A percentile compares a stretch with the other conserved stretches of the same genome.
phyloP scores from a whole-genome alignment of 2,888 invertebrate species.

The Apantesis nais region DNA sequence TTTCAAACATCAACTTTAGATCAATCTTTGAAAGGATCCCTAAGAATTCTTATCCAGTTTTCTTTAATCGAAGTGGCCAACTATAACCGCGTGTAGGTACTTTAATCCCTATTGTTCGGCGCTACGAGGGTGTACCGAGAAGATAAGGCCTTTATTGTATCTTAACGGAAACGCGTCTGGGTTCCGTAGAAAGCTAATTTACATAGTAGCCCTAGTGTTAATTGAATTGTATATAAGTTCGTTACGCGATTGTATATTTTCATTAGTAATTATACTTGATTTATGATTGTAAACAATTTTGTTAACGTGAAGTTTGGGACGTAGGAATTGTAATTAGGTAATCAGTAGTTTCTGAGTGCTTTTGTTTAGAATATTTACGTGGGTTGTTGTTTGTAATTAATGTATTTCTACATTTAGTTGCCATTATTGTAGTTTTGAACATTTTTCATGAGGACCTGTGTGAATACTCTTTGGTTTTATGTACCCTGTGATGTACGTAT shows the following conservation, averaged over 20 bases:
- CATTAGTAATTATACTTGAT: slow-evolving; percentile 37
- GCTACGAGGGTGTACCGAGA: slow-evolving; percentile 54
- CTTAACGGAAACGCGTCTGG: slow-evolving; percentile 53
- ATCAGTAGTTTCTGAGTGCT: background rate
- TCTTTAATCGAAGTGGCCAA: slow-evolving; percentile 21
- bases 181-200: slow-evolving; percentile 59
- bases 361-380: background rate
- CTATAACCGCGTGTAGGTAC: slow-evolving; percentile 42
- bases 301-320: background rate
- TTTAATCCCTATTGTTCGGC: slow-evolving; percentile 56
- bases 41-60: slow-evolving; percentile 29
- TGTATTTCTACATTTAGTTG: background rate
- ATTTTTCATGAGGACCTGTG: too few relatives aligned
- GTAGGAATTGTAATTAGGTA: background rate
- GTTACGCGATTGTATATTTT: slow-evolving; percentile 42
- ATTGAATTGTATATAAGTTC: slow-evolving; percentile 56
- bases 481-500: too few relatives aligned
- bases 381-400: background rate
- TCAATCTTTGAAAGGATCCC: background rate
- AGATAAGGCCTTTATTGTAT: slow-evolving; percentile 60
- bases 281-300: slow-evolving; percentile 25
- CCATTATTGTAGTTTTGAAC: too few relatives aligned
- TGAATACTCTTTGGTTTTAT: too few relatives aligned
- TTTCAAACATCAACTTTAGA: background rate
- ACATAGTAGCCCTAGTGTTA: slow-evolving; percentile 58